These are phyloP conservation scores for Orchesella flavescens DNA, from an alignment of 2,888 invertebrate genomes.

Conservation along the genomic window DNA sequence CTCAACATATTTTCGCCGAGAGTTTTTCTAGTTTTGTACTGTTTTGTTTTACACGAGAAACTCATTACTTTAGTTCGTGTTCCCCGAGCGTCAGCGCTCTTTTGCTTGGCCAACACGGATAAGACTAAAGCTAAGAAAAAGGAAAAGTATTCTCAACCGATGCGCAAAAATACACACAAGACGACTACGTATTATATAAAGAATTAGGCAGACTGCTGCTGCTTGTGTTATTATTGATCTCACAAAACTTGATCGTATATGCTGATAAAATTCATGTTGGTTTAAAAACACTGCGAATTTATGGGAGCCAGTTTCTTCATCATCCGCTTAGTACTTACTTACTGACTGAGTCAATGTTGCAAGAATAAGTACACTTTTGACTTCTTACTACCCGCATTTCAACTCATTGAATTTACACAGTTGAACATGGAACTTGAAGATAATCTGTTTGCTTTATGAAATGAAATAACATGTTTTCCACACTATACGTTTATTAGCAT, in stretches of 20 bases:
- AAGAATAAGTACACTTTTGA: too few relatives aligned
- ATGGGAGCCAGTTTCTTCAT: constrained; percentile 28
- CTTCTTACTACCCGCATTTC: too few relatives aligned
- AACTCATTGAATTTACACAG: too few relatives aligned
- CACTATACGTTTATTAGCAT: too few relatives aligned
- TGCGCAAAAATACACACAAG: neutral
- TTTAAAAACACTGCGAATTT: constrained; percentile 39
- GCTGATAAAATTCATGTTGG: constrained; percentile 43
- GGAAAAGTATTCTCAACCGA: constrained; percentile 2
- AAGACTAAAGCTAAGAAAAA: constrained; percentile 7
- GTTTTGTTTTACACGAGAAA: constrained; percentile 51
- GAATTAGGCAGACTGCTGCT: constrained; percentile 5
- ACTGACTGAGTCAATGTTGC: neutral
- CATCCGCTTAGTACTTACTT: neutral
- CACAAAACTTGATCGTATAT: constrained; percentile 33
- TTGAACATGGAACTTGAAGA: too few relatives aligned
- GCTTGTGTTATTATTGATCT: constrained; percentile 46
- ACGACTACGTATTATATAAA: neutral
- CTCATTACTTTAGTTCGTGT: constrained; percentile 50
- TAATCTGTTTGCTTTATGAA: too few relatives aligned
- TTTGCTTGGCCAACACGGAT: neutral
- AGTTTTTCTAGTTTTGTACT: constrained; percentile 30
- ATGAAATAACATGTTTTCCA: too few relatives aligned
- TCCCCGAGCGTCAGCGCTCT: constrained; percentile 9
- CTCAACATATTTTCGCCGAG: neutral